A percentile compares a stretch with the other conserved stretches of the same genome.
phyloP scores from a whole-genome alignment of 1,140 invertebrate genomes.

The Dreissena rostriformis region DNA sequence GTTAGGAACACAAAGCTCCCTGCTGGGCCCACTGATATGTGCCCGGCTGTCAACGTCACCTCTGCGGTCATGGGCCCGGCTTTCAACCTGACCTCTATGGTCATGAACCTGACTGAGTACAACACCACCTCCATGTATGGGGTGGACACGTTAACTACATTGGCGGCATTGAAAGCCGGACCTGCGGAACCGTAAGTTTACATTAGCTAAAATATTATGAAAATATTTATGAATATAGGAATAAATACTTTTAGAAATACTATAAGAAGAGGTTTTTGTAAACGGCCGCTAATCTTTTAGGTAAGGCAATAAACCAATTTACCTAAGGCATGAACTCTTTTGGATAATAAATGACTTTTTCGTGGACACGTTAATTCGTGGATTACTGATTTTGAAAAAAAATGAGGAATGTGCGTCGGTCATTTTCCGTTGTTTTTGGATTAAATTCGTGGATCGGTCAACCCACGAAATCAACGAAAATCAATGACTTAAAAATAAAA shows the following conservation, averaged over 20 bases:
- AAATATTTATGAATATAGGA: not conserved
- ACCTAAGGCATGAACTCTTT: no score
- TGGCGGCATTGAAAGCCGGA: not conserved
- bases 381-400: no score
- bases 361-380: no score
- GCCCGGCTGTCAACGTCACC: conserved; percentile 22
- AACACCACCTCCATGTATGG: no score
- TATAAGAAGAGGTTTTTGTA: not conserved
- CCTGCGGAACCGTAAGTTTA: not conserved
- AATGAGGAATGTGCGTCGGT: no score
- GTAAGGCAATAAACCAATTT: not conserved
- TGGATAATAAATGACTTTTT: no score
- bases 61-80: not conserved
- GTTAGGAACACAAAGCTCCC: conserved; percentile 42
- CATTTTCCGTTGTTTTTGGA: no score
- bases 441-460: no score
- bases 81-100: not conserved
- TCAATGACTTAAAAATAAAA: no score
- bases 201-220: not conserved
- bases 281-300: not conserved
- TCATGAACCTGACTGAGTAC: not conserved
- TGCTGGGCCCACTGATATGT: conserved; percentile 18
- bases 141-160: no score
- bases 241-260: not conserved
- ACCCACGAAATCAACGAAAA: no score